Percentiles rank a stretch among this genome's conserved stretches.
These are phyloP conservation scores for Nyctibius grandis DNA, from an alignment of 2,797 vertebrate genomes.

Conservation along the genomic window DNA sequence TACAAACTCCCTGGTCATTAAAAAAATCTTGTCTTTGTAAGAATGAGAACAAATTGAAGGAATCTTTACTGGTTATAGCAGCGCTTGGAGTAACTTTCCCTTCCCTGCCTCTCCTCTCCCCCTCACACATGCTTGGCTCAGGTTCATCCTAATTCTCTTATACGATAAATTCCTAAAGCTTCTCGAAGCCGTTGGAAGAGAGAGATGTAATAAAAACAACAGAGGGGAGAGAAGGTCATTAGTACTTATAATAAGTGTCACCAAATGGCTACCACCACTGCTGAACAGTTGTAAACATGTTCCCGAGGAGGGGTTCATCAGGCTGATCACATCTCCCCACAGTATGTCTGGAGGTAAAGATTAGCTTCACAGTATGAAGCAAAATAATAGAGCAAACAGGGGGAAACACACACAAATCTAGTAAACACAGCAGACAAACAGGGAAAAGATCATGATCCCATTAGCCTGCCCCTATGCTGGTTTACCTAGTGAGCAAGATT, in stretches of 20 bases:
- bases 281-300: background rate
- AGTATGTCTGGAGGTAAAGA: background rate
- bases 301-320: background rate
- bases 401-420: background rate
- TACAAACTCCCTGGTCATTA: background rate
- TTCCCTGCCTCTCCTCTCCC: background rate
- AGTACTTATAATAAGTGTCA: background rate
- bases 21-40: background rate
- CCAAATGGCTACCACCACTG: background rate
- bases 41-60: background rate
- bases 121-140: background rate
- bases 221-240: background rate
- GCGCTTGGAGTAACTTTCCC: background rate
- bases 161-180: slow-evolving; percentile 9
- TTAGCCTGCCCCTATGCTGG: fast-evolving
- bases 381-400: background rate
- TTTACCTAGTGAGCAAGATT: background rate
- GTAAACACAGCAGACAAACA: background rate
- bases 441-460: fast-evolving
- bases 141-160: slow-evolving; percentile 8
- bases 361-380: background rate
- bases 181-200: background rate
- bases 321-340: background rate
- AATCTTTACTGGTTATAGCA: background rate
- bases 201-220: background rate